Conservation (phyloP, 2,797 vertebrate genomes). For the Anolis apletophallus region DNA sequence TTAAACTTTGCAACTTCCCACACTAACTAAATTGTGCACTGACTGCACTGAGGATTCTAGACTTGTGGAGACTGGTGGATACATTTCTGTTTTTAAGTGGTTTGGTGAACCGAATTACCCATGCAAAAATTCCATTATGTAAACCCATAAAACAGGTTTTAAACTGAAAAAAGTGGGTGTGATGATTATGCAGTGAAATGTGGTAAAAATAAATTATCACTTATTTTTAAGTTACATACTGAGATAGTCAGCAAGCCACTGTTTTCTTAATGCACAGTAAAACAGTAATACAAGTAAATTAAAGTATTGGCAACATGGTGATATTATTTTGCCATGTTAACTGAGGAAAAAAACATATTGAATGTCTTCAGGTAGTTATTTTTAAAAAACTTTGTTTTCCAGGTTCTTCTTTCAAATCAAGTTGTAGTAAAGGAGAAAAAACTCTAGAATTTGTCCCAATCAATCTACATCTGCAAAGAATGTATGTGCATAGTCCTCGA, state of each 20-base stretch:
- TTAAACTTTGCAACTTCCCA: too few species aligned
- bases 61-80: too few species aligned
- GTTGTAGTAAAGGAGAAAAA: slow-evolving; percentile 97
- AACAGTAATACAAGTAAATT: slow-evolving; percentile 54
- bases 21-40: too few species aligned
- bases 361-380: slow-evolving; percentile 51
- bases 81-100: too few species aligned
- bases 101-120: too few species aligned
- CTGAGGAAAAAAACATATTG: slow-evolving; percentile 47
- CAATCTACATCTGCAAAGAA: slow-evolving; percentile 96
- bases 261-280: slow-evolving; percentile 52
- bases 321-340: slow-evolving; percentile 33
- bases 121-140: too few species aligned
- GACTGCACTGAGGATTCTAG: too few species aligned
- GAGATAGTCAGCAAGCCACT: slow-evolving; percentile 58
- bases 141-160: too few species aligned
- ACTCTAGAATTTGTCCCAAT: slow-evolving; percentile 96
- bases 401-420: slow-evolving; percentile 96
- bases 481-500: slow-evolving; percentile 92
- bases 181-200: too few species aligned
- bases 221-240: slow-evolving; percentile 57
- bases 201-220: slow-evolving; percentile 35
- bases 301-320: slow-evolving; percentile 36
- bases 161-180: too few species aligned
- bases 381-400: slow-evolving; percentile 59